A percentile compares a stretch with the other conserved stretches of the same genome.
These are phyloP conservation scores for Drosophila ambigua DNA, from an alignment of 1,140 invertebrate genomes.

Conservation along the genomic window DNA sequence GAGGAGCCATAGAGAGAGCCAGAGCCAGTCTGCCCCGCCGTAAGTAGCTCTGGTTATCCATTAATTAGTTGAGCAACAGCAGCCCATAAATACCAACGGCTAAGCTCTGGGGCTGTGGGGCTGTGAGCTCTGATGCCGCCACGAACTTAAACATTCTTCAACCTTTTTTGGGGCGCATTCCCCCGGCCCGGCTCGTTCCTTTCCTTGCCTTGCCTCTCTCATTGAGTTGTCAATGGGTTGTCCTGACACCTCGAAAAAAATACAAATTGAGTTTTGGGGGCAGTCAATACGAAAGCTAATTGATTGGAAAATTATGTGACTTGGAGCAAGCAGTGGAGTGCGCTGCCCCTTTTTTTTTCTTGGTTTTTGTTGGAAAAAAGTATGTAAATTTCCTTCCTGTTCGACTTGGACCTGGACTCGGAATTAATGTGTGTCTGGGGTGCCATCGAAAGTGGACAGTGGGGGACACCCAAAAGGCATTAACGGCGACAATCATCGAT, in stretches of 20 bases:
- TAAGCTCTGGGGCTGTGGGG: too few species aligned
- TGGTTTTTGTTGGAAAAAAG: too few species aligned
- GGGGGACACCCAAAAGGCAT: too few species aligned
- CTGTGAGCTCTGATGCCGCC: too few species aligned
- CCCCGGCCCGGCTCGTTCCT: constrained; percentile 39
- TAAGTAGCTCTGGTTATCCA: neutral
- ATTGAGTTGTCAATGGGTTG: constrained; percentile 47
- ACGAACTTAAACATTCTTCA: neutral
- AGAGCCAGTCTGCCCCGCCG: neutral
- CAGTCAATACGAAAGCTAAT: constrained; percentile 59
- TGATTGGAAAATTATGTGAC: constrained; percentile 64
- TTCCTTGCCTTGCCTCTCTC: constrained; percentile 19
- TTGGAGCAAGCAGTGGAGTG: constrained; percentile 4
- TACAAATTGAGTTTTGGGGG: constrained; percentile 45
- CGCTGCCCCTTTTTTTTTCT: neutral
- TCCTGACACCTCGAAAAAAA: constrained; percentile 7
- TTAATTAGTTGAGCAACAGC: constrained; percentile 3
- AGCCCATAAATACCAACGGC: too few species aligned
- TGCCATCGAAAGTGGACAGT: too few species aligned
- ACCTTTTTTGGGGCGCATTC: constrained; percentile 23
- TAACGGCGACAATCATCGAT: too few species aligned
- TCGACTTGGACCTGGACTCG: too few species aligned
- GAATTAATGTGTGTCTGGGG: too few species aligned
- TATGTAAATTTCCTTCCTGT: too few species aligned
- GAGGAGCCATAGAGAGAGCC: constrained; percentile 19